Percentiles rank a stretch among this genome's conserved stretches.
phyloP scores from a whole-genome alignment of 2,797 vertebrate species.

The Thripadectes ignobilis region DNA sequence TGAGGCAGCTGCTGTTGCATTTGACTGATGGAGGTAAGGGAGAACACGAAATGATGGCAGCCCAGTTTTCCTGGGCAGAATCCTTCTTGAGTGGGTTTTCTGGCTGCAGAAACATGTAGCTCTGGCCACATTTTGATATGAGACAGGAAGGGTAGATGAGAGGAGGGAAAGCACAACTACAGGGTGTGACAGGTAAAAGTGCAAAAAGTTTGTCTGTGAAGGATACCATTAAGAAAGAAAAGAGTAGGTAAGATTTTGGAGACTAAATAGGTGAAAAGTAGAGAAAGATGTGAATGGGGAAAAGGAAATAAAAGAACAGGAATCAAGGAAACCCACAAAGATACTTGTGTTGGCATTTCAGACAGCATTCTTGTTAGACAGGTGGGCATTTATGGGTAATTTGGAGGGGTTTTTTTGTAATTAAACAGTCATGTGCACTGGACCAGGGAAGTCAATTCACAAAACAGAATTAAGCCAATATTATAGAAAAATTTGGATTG shows the following conservation, averaged over 20 bases:
- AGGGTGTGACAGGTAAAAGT: not conserved
- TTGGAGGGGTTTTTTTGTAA: not conserved
- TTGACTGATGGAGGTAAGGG: not conserved
- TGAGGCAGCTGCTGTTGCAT: not conserved
- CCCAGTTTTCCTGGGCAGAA: not conserved
- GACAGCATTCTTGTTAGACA: not conserved
- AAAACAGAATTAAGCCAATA: not conserved
- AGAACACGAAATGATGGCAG: not conserved
- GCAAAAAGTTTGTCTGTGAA: not conserved
- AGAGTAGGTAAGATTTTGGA: not conserved
- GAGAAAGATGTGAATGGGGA: not conserved
- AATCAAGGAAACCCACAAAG: not conserved
- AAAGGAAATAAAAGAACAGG: not conserved
- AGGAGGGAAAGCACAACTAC: not conserved
- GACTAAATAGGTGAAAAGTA: not conserved
- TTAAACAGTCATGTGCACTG: not conserved
- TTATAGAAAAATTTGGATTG: not conserved
- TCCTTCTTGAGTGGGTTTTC: not conserved
- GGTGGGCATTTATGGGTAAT: not conserved
- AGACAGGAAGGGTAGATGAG: not conserved
- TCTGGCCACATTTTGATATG: not conserved
- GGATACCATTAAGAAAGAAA: not conserved
- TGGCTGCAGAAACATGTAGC: not conserved
- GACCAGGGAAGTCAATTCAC: not conserved
- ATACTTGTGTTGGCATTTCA: not conserved